Evolutionary conservation across 2,888 invertebrate species (phyloP).

Genomic region (Artemia sinica): DNA sequence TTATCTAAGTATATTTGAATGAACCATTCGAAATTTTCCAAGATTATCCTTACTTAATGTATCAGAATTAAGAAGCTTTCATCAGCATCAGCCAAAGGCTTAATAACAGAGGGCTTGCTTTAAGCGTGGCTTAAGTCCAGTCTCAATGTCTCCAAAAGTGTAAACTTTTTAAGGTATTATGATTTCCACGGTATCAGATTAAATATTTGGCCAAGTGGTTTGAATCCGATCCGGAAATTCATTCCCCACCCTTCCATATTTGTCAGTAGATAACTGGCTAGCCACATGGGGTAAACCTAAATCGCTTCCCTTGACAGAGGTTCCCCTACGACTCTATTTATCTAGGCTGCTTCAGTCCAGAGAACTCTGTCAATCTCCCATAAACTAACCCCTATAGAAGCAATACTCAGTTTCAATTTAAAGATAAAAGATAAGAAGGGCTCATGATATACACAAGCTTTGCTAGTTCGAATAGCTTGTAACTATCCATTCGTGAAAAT

Average conservation of each 20-base stretch:
- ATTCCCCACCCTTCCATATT: slow-evolving; percentile 12
- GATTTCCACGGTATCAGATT: slow-evolving; percentile 1
- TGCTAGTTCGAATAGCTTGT: background rate
- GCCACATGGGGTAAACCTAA: slow-evolving; percentile 10
- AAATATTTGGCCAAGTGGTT: slow-evolving; percentile 14
- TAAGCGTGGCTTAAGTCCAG: no score
- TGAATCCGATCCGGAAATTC: slow-evolving; percentile 12
- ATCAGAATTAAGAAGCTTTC: no score
- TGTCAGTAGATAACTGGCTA: slow-evolving; percentile 13
- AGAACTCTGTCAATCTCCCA: slow-evolving; percentile 10
- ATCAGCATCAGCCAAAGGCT: no score
- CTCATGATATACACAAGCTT: slow-evolving; percentile 1
- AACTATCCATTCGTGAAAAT: background rate
- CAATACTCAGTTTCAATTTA: slow-evolving; percentile 7
- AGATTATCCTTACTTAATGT: no score
- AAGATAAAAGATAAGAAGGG: slow-evolving; percentile 5
- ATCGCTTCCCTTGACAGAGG: slow-evolving; percentile 13
- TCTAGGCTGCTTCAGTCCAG: slow-evolving; percentile 5
- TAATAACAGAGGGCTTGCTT: no score
- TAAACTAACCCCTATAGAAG: background rate
- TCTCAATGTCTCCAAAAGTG: background rate
- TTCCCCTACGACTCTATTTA: slow-evolving; percentile 6
- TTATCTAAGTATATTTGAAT: no score
- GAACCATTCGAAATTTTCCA: no score
- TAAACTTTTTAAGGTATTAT: background rate